These are phyloP conservation scores for Pitta sordida DNA, from an alignment of 2,113 vertebrate genomes.

Conservation along the genomic window DNA sequence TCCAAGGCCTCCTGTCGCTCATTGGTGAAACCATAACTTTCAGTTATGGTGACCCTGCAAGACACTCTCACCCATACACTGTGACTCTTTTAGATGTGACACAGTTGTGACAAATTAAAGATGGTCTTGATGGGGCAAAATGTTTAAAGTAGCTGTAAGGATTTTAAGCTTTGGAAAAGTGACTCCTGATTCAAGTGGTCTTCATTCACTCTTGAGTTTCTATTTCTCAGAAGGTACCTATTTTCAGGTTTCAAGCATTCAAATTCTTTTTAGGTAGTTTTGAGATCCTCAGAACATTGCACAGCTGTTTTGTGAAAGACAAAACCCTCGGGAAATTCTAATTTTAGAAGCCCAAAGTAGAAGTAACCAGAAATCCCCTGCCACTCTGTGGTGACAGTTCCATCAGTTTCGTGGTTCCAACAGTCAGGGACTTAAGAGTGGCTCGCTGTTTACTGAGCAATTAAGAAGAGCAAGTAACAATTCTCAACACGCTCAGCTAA, in stretches of 20 bases:
- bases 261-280: neutral
- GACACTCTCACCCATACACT: too few species aligned
- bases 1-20: neutral
- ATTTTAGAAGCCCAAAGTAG: neutral
- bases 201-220: neutral
- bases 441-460: neutral
- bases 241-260: neutral
- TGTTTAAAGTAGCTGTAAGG: neutral
- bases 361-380: neutral
- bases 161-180: neutral
- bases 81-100: accelerated
- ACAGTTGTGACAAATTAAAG: neutral
- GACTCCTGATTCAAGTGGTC: neutral
- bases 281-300: neutral
- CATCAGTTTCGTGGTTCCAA: neutral
- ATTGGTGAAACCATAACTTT: neutral
- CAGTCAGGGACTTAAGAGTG: neutral
- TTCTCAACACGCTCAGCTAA: neutral
- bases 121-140: neutral
- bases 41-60: neutral
- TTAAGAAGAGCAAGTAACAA: neutral
- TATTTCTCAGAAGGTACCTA: neutral
- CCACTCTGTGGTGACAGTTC: neutral
- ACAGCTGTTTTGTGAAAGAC: neutral
- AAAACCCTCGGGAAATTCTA: neutral